Percentiles rank a stretch among this genome's conserved stretches.
Conservation (phyloP, 2,797 vertebrate genomes). For the Scolopax bukidnonensis region DNA sequence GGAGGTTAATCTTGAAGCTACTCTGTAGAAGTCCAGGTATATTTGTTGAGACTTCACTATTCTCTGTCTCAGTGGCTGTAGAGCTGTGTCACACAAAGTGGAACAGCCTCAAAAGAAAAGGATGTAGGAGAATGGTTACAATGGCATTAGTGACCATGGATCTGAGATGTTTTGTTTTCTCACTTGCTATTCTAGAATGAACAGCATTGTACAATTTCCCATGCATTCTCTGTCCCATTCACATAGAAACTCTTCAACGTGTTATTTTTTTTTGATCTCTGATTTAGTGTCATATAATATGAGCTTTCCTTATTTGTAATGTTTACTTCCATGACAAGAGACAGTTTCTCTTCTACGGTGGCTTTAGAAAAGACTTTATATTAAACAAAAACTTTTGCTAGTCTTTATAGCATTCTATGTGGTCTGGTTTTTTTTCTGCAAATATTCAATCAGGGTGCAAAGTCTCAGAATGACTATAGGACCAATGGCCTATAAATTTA, state of each 20-base stretch:
- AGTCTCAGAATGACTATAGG: neutral
- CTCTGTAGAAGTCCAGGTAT: neutral
- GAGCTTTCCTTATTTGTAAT: neutral
- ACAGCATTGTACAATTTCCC: neutral
- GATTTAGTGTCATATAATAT: neutral
- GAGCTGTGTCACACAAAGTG: neutral
- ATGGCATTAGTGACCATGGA: rapidly evolving
- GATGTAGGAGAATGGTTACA: neutral
- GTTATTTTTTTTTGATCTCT: neutral
- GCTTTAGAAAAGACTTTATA: neutral
- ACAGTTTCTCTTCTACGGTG: neutral
- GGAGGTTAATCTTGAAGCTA: neutral
- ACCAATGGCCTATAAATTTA: neutral
- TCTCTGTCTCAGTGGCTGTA: neutral
- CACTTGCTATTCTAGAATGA: neutral
- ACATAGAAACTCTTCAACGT: neutral
- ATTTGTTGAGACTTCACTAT: neutral
- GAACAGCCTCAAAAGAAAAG: neutral
- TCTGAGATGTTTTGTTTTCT: neutral
- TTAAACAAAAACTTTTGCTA: neutral
- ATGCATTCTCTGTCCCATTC: neutral
- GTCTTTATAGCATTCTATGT: neutral
- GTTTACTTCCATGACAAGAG: neutral
- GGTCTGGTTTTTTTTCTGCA: neutral
- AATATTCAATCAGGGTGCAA: neutral